A percentile compares a stretch with the other conserved stretches of the same genome.
These are phyloP conservation scores for Papilio xuthus DNA, from an alignment of 1,140 invertebrate species.

Conservation along the genomic window DNA sequence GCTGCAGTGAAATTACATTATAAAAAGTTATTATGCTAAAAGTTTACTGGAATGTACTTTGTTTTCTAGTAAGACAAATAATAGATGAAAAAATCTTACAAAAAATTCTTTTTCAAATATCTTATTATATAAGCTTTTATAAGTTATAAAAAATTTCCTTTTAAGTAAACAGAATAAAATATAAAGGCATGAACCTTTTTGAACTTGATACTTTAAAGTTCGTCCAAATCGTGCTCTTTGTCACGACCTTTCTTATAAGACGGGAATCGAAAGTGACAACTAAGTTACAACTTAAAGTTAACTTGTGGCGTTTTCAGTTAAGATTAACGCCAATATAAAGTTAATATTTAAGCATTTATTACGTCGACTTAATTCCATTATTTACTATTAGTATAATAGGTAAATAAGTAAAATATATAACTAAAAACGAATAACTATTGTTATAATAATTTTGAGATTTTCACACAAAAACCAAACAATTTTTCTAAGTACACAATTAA, in stretches of 20 bases:
- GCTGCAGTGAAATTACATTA: too few relatives aligned
- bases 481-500: too few relatives aligned
- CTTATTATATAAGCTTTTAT: neutral
- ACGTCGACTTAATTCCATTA: too few relatives aligned
- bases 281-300: neutral
- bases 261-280: neutral
- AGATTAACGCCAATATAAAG: neutral
- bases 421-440: too few relatives aligned
- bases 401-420: too few relatives aligned
- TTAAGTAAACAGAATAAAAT: slow-evolving; percentile 31
- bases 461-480: too few relatives aligned
- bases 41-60: too few relatives aligned
- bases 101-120: neutral
- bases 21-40: too few relatives aligned
- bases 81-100: neutral
- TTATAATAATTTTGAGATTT: too few relatives aligned
- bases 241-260: slow-evolving; percentile 50
- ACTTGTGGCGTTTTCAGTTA: neutral
- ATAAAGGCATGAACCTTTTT: slow-evolving; percentile 59
- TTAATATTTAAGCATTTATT: neutral
- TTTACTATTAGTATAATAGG: too few relatives aligned
- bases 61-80: too few relatives aligned
- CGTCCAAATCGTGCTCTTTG: slow-evolving; percentile 57
- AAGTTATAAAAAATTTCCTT: neutral
- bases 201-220: slow-evolving; percentile 63